Percentiles rank a stretch among this genome's conserved stretches.
These are phyloP conservation scores for Ophraella communa DNA, from an alignment of 2,888 invertebrate species.

Conservation along the genomic window DNA sequence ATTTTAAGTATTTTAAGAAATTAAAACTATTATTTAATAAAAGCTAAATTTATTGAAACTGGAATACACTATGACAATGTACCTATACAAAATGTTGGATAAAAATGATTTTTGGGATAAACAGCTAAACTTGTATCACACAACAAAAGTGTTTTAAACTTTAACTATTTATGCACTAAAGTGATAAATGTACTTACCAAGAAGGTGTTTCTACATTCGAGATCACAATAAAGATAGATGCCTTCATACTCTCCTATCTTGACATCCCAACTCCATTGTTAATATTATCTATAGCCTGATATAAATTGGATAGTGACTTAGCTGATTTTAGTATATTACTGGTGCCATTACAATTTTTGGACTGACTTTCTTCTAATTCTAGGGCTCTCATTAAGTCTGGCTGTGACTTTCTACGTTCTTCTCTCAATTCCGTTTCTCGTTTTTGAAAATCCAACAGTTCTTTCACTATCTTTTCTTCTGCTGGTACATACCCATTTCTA, in stretches of 20 bases:
- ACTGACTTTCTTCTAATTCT: constrained; percentile 63
- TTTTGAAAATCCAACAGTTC: constrained; percentile 86
- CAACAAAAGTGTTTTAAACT: too few species aligned
- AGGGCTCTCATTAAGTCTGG: constrained; percentile 68
- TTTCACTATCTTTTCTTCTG: constrained; percentile 79
- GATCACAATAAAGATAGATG: neutral
- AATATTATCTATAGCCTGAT: constrained; percentile 29
- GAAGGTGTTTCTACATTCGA: neutral
- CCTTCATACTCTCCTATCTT: neutral
- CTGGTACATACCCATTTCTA: constrained; percentile 81
- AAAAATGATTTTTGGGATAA: too few species aligned
- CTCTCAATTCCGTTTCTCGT: constrained; percentile 63
- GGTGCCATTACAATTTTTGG: constrained; percentile 39
- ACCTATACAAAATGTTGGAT: too few species aligned
- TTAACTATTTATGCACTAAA: neutral
- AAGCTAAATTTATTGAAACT: too few species aligned
- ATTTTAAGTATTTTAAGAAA: too few species aligned
- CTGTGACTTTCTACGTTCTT: constrained; percentile 70
- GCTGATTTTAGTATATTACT: constrained; percentile 38
- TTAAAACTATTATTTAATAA: too few species aligned
- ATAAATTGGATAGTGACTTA: constrained; percentile 45
- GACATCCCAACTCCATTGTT: neutral
- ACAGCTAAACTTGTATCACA: too few species aligned
- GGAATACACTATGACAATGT: too few species aligned
- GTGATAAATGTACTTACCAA: neutral